Evolutionary conservation across 2,113 vertebrate genomes (phyloP).

Genomic region (Hemiprocne comata): DNA sequence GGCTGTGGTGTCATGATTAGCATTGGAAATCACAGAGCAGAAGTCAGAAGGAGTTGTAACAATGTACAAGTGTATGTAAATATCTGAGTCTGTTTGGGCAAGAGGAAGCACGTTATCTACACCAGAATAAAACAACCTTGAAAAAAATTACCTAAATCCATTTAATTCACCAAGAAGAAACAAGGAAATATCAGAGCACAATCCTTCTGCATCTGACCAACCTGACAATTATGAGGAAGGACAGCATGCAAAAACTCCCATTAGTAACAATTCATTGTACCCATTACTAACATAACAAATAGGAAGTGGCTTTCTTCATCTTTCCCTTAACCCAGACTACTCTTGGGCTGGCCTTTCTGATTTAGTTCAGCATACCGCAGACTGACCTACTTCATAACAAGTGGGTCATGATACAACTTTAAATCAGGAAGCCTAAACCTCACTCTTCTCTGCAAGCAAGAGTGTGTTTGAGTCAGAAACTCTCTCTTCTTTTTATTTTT

Average conservation of each 20-base stretch:
- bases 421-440: conserved; percentile 27
- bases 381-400: conserved; percentile 77
- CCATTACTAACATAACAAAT: neutral
- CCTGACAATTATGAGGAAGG: neutral
- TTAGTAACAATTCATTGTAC: conserved; percentile 19
- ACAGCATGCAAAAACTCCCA: neutral
- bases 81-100: neutral
- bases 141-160: neutral
- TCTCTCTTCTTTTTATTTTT: neutral
- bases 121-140: neutral
- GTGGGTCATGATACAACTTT: conserved; percentile 54
- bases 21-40: neutral
- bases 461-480: conserved; percentile 6
- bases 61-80: neutral
- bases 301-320: conserved; percentile 57
- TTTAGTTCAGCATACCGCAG: conserved; percentile 64
- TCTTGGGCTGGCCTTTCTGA: conserved; percentile 43
- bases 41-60: neutral
- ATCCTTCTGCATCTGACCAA: neutral
- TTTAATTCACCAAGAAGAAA: neutral
- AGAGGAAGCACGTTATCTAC: neutral
- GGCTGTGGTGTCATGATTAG: neutral
- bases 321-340: conserved; percentile 26
- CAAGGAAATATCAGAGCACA: neutral
- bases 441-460: neutral